Evolutionary conservation across 2,888 invertebrate species (phyloP), one percentile per base, ranked within the genome.

Genomic region (Disparrhopalites patrizii): DNA sequence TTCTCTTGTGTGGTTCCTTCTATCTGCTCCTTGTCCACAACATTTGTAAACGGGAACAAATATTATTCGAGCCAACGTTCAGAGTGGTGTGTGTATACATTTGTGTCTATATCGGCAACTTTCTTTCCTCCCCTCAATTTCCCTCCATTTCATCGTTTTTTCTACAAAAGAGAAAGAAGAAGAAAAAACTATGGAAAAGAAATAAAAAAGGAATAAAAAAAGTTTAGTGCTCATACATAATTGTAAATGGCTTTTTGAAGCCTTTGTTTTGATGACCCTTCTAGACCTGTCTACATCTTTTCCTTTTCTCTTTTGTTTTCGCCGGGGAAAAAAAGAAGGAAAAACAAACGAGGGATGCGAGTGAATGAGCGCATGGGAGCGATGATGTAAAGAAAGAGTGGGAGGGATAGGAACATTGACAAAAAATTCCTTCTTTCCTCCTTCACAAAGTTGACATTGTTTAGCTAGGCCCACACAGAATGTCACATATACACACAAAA

Each of bases 221-320:
- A n/a, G n/a, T n/a, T n/a, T n/a, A n/a, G n/a, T n/a, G n/a, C n/a
- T n/a, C n/a, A n/a, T n/a, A n/a, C n/a, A n/a, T n/a, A n/a, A n/a
- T n/a, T n/a, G n/a, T n/a, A n/a, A n/a, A n/a, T n/a, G n/a, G n/a
- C n/a, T n/a, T n/a, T 61, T 50, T 38, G 25, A 61, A 51, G 51
- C 52, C 52, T 61, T 61, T 61, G 61, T 61, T 61, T 61, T 61
- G 61, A 61, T 61, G 61, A 61, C 61, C 61, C 52, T 38, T 20
- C 15, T n/a, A 40, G 38, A 27, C 27, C 38, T 43, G 23, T 51
- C 50, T 3, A 50, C 23, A 50, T 23, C 50, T 50, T 50, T 25
- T n/a, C 23, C 10, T 36, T 55, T 18, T 40, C 28, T 25, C 43
- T n/a, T 15, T 40, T 28, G 47, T 43, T 40, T 23, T 40, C 43